Evolutionary conservation across 2,113 vertebrate species (phyloP).

Genomic region (Axis porcinus): DNA sequence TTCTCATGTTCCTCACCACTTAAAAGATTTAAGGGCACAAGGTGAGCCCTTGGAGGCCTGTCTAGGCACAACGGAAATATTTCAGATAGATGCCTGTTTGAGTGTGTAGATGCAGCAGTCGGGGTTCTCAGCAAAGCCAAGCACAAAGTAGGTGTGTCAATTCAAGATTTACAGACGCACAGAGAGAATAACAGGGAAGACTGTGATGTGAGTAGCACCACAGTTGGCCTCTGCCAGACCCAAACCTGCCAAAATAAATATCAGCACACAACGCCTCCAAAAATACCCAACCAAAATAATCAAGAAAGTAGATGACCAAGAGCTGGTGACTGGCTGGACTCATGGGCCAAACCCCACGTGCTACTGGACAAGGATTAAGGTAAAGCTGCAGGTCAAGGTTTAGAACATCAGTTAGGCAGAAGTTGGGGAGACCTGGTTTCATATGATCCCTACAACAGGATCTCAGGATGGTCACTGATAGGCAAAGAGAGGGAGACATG

Average conservation of each 20-base stretch:
- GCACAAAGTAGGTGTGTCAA: neutral
- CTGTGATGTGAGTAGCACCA: neutral
- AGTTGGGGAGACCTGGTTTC: neutral
- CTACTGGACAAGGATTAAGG: neutral
- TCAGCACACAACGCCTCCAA: neutral
- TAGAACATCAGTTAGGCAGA: neutral
- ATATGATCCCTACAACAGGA: neutral
- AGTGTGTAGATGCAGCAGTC: neutral
- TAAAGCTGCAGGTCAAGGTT: neutral
- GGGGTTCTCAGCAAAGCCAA: neutral
- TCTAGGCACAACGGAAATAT: neutral
- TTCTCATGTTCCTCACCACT: neutral
- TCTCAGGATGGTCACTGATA: neutral
- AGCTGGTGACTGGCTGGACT: neutral
- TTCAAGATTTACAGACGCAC: neutral
- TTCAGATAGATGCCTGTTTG: neutral
- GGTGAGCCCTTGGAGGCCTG: neutral
- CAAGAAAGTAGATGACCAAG: neutral
- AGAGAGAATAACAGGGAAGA: neutral
- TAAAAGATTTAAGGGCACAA: neutral
- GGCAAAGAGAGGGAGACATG: neutral
- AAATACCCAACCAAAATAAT: neutral
- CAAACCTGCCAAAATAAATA: neutral
- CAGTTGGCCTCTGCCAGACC: neutral
- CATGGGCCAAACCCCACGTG: neutral